phyloP scores from a whole-genome alignment of 1,140 invertebrate species.

The Pollicipes pollicipes region DNA sequence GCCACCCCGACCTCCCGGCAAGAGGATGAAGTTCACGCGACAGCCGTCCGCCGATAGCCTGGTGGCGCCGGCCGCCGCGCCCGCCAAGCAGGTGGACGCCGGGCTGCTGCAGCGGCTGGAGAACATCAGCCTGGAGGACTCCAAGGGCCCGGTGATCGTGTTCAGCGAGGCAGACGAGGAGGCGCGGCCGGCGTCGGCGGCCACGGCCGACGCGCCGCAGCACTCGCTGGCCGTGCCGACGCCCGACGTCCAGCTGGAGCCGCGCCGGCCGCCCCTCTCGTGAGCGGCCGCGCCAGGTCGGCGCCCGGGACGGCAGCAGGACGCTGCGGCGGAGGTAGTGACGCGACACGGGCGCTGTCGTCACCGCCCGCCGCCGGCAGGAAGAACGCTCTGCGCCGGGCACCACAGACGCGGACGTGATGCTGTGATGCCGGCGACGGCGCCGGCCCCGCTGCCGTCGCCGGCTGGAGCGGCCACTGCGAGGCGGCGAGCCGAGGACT shows the following conservation, averaged over 20 bases:
- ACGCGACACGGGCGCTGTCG: not conserved
- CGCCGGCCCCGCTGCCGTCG: too few relatives aligned
- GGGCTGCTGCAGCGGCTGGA: not conserved
- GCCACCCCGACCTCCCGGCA: not conserved
- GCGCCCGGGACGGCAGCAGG: too few relatives aligned
- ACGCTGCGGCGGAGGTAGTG: too few relatives aligned
- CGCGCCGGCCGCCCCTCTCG: not conserved
- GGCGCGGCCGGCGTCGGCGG: slow-evolving; percentile 3
- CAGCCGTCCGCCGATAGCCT: not conserved
- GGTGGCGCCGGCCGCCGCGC: not conserved
- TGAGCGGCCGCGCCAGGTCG: not conserved
- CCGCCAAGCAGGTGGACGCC: not conserved
- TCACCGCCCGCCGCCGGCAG: not conserved
- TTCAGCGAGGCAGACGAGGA: slow-evolving; percentile 14
- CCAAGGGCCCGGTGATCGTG: slow-evolving; percentile 11
- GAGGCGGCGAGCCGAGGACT: not conserved
- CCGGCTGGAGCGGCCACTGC: not conserved
- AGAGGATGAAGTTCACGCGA: slow-evolving; percentile 9
- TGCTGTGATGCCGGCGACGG: too few relatives aligned
- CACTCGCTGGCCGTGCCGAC: not conserved
- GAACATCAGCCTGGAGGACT: not conserved
- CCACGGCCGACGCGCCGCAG: not conserved
- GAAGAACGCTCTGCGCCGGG: too few relatives aligned
- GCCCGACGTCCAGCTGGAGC: not conserved
- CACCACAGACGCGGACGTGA: too few relatives aligned